Percentiles rank a stretch among this genome's conserved stretches.
Conservation (phyloP, 2,113 vertebrate species). For the Malurus cyaneus region DNA sequence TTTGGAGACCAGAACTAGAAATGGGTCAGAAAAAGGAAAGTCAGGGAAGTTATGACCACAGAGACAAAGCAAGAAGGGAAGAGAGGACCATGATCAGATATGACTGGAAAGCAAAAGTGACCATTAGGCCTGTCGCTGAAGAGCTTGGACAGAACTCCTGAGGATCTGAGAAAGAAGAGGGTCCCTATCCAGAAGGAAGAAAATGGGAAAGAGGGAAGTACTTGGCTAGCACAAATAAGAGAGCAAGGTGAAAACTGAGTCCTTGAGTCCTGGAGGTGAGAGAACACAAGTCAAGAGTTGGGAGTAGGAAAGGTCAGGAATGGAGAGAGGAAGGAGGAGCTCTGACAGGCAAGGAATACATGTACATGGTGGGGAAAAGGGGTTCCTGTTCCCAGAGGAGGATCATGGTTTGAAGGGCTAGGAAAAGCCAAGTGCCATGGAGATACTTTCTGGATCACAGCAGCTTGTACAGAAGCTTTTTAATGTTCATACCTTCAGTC, state of each 20-base stretch:
- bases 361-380: rapidly evolving
- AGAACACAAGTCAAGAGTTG: not conserved
- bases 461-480: not conserved
- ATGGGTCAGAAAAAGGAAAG: not conserved
- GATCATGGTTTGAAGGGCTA: not conserved
- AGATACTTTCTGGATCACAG: not conserved
- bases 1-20: not conserved
- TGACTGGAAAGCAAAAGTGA: not conserved
- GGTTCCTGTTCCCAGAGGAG: not conserved
- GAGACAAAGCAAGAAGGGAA: not conserved
- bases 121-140: not conserved
- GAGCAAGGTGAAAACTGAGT: not conserved
- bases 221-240: rapidly evolving
- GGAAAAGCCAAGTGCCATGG: not conserved
- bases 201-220: rapidly evolving
- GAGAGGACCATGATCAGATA: not conserved
- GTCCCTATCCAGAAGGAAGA: not conserved
- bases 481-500: rapidly evolving
- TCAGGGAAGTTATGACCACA: not conserved
- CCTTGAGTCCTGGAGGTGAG: not conserved
- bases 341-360: not conserved
- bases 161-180: not conserved
- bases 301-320: not conserved
- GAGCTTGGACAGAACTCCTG: not conserved
- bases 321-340: not conserved